Evolutionary conservation across 2,888 invertebrate genomes (phyloP).

Genomic region (Trimorus sp.): DNA sequence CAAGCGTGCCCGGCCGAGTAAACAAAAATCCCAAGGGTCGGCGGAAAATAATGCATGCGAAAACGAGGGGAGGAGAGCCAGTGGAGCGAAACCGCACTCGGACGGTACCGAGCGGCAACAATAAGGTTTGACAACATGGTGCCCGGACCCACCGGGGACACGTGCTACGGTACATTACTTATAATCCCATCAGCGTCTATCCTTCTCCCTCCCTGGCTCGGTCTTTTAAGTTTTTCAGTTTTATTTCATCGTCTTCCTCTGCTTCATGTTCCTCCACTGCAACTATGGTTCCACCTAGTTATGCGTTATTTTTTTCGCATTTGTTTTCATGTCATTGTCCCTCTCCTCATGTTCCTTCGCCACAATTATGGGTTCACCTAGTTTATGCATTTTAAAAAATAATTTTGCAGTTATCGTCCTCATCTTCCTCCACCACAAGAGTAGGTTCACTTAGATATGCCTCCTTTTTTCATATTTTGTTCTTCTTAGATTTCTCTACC

Average conservation of each 20-base stretch:
- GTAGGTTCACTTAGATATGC: too few species aligned
- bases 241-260: constrained; percentile 28
- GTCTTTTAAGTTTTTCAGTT: constrained; percentile 31
- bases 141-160: constrained; percentile 77
- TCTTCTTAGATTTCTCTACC: too few species aligned
- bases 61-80: constrained; percentile 61
- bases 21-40: constrained; percentile 52
- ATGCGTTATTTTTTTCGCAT: too few species aligned
- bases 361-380: too few species aligned
- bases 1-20: constrained; percentile 46
- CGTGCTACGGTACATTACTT: constrained; percentile 81
- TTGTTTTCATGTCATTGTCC: too few species aligned
- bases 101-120: constrained; percentile 69
- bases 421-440: too few species aligned
- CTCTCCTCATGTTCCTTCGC: too few species aligned
- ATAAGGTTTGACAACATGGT: constrained; percentile 81
- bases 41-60: constrained; percentile 60
- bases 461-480: too few species aligned
- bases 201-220: constrained; percentile 53
- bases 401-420: too few species aligned
- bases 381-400: too few species aligned
- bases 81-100: constrained; percentile 65
- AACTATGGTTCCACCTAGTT: too few species aligned
- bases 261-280: too few species aligned
- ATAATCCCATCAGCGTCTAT: constrained; percentile 79